Conservation (phyloP, 2,113 vertebrate species). For the Struthidea cinerea region DNA sequence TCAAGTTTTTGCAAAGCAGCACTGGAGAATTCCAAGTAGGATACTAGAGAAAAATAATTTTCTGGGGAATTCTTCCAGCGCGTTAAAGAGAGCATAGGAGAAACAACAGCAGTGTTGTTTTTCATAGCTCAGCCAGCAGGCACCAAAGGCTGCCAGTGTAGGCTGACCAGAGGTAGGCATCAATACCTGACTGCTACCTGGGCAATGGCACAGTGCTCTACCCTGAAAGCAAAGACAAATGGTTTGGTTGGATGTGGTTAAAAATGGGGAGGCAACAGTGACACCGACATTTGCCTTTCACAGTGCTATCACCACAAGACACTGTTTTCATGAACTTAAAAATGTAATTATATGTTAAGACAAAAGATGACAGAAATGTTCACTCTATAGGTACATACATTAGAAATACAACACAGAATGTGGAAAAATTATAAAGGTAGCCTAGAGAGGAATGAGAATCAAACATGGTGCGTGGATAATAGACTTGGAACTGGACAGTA, state of each 20-base stretch:
- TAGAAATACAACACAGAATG: background rate
- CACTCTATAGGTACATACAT: rapidly evolving
- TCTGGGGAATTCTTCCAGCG: background rate
- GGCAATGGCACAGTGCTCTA: background rate
- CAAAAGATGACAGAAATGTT: background rate
- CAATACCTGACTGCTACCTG: background rate
- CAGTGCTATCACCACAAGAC: background rate
- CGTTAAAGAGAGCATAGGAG: background rate
- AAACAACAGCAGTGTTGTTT: background rate
- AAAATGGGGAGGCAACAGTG: background rate
- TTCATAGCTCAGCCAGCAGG: background rate
- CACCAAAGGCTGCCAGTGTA: background rate
- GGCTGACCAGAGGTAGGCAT: background rate
- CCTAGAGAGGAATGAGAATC: background rate
- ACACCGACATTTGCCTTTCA: background rate
- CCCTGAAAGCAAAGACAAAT: background rate
- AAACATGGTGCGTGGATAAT: background rate
- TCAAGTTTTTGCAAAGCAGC: background rate
- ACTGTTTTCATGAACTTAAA: rapidly evolving
- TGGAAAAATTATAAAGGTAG: background rate
- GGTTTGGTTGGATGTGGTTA: background rate
- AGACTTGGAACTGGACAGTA: background rate
- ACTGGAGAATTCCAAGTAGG: background rate
- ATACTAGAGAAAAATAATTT: background rate
- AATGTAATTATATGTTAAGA: background rate